Conservation (phyloP, 2,888 invertebrate genomes). For the Hyposoter didymator region DNA sequence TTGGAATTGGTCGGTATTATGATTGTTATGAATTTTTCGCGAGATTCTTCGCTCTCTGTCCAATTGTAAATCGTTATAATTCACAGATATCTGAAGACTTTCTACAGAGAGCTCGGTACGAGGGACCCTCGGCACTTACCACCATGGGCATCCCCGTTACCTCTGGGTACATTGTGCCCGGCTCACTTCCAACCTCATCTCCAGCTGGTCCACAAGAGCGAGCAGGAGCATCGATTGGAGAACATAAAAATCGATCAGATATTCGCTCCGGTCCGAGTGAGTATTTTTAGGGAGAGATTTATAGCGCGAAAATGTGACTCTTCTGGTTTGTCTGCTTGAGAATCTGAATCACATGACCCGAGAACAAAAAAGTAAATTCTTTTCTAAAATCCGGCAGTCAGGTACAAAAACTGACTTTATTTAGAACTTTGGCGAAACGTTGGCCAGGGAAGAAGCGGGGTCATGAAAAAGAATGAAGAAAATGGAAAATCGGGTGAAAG, state of each 20-base stretch:
- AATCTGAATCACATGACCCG: neutral
- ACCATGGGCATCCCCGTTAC: constrained; percentile 85
- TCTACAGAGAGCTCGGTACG: constrained; percentile 85
- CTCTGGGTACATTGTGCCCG: constrained; percentile 85
- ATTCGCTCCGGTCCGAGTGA: constrained; percentile 85
- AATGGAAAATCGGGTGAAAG: constrained; percentile 22
- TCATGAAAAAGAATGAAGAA: constrained; percentile 13
- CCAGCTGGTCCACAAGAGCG: constrained; percentile 82
- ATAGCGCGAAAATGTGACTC: neutral
- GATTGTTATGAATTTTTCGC: neutral
- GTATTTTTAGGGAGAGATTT: constrained; percentile 66
- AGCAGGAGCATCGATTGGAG: constrained; percentile 80
- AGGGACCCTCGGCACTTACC: constrained; percentile 85
- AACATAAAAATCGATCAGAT: constrained; percentile 84
- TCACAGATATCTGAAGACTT: constrained; percentile 84
- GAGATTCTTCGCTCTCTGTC: neutral
- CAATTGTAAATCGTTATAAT: neutral
- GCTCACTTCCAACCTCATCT: constrained; percentile 85
- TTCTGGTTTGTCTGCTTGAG: neutral
- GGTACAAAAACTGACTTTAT: constrained; percentile 7
- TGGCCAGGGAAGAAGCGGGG: neutral
- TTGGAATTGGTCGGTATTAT: neutral
- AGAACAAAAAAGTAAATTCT: neutral
- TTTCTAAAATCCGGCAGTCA: neutral
- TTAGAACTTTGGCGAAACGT: neutral